phyloP scores from a whole-genome alignment of 1,140 invertebrate species.

The Teleopsis dalmanni region DNA sequence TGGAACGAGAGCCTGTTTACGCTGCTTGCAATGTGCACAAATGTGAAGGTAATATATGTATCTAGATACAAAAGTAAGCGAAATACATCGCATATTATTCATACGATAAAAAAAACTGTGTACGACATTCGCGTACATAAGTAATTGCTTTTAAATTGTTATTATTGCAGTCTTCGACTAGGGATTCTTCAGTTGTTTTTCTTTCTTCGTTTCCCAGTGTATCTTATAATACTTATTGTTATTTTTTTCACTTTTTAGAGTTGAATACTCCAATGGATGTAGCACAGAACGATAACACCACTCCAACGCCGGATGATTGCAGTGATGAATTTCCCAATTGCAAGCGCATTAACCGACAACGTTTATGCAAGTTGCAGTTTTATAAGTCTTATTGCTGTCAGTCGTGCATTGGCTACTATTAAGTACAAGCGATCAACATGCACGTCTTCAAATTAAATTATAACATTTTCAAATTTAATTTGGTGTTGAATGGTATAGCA shows the following conservation, averaged over 20 bases:
- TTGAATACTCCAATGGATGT: conserved; percentile 3
- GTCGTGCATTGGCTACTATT: conserved; percentile 13
- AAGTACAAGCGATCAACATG: background rate
- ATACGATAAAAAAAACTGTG: no score
- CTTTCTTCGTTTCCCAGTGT: no score
- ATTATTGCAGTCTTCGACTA: no score
- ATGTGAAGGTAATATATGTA: conserved; percentile 46
- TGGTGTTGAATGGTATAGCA: no score
- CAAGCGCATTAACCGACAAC: conserved; percentile 14
- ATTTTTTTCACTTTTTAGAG: background rate
- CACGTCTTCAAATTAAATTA: no score
- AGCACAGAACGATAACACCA: background rate
- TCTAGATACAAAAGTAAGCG: no score
- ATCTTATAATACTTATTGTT: no score
- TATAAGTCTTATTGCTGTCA: conserved; percentile 19
- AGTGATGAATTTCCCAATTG: conserved; percentile 18
- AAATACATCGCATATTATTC: no score
- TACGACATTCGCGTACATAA: no score
- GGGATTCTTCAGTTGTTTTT: no score
- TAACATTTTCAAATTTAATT: no score
- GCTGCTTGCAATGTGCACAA: conserved; percentile 53
- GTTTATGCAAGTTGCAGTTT: conserved; percentile 17
- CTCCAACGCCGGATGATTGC: conserved; percentile 7
- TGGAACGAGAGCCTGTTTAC: conserved; percentile 47
- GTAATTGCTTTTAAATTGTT: no score